Conservation (phyloP, 2,888 invertebrate species). For the Scaptomyza polygonia region DNA sequence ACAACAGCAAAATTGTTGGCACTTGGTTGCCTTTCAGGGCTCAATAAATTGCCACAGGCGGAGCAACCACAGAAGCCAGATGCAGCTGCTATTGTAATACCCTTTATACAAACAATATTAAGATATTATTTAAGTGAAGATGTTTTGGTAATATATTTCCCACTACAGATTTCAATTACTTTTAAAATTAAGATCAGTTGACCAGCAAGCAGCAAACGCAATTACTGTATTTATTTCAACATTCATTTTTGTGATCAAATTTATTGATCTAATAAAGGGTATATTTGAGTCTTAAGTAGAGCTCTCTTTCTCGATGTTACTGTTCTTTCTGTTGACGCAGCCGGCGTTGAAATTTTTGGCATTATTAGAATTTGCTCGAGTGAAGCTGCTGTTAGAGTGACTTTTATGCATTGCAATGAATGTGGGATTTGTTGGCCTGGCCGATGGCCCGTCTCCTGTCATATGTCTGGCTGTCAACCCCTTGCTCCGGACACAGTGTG, state of each 20-base stretch:
- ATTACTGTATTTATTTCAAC: neutral
- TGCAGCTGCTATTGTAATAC: conserved; percentile 17
- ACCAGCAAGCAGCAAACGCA: neutral
- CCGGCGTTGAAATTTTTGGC: conserved; percentile 57
- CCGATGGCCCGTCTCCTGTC: conserved; percentile 15
- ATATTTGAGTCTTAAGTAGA: neutral
- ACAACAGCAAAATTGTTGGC: conserved; percentile 46
- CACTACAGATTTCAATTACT: no score
- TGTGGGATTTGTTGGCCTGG: conserved; percentile 14
- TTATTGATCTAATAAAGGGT: neutral
- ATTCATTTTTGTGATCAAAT: neutral
- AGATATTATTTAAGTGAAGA: no score
- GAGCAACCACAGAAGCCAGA: conserved; percentile 20
- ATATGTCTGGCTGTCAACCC: conserved; percentile 37
- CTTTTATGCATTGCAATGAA: conserved; percentile 43
- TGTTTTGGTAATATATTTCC: no score
- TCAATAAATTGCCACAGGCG: conserved; percentile 54
- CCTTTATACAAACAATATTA: no score
- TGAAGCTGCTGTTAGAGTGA: conserved; percentile 25
- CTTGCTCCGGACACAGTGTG: conserved; percentile 23
- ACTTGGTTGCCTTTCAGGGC: conserved; percentile 51
- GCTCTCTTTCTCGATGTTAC: neutral
- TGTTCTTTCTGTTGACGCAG: conserved; percentile 11
- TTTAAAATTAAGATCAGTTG: neutral
- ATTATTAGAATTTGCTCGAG: conserved; percentile 59